Evolutionary conservation across 1,140 invertebrate species (phyloP).

Genomic region (Pseudomyrmex pallidus): DNA sequence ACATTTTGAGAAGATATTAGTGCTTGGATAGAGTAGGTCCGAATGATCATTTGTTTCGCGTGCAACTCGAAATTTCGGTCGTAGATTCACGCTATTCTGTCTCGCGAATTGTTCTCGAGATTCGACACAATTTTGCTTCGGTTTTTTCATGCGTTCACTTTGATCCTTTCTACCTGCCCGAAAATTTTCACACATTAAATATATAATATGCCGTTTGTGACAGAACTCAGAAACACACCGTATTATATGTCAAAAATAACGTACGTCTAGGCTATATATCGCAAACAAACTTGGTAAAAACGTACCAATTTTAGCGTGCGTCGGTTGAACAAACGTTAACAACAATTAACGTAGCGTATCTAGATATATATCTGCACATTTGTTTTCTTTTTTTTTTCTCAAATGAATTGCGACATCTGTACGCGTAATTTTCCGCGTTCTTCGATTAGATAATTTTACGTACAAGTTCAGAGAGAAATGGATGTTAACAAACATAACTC

Average conservation of each 20-base stretch:
- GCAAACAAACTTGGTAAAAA: background rate
- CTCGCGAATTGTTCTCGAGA: conserved; percentile 32
- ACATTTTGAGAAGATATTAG: conserved; percentile 80
- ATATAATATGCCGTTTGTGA: conserved; percentile 12
- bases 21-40: conserved; percentile 84
- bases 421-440: too few species aligned
- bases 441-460: background rate
- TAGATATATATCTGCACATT: too few species aligned
- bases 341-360: too few species aligned
- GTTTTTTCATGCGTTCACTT: conserved; percentile 1
- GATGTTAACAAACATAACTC: background rate
- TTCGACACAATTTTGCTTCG: conserved; percentile 24
- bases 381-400: too few species aligned
- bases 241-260: background rate
- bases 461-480: background rate
- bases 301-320: conserved; percentile 20
- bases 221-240: conserved; percentile 1
- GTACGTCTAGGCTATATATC: too few species aligned
- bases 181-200: conserved; percentile 42
- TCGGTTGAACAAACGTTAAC: background rate
- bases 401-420: too few species aligned
- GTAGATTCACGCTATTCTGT: conserved; percentile 68
- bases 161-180: conserved; percentile 37
- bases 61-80: conserved; percentile 62
- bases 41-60: conserved; percentile 67